Evolutionary conservation across 2,888 invertebrate genomes (phyloP).

Genomic region (Leucoptera coffeella): DNA sequence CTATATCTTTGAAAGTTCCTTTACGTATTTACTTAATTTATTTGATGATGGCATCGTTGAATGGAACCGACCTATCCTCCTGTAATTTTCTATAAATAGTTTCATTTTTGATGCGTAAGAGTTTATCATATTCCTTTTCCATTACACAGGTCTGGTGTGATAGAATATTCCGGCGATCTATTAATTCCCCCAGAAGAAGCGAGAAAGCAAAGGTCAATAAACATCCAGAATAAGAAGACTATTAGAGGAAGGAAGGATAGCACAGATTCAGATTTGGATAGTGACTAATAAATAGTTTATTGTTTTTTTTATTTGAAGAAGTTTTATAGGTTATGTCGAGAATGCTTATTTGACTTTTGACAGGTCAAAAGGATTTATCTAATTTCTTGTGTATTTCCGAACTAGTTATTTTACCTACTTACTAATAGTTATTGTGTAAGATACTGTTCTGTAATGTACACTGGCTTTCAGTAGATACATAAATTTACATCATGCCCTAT

Average conservation of each 20-base stretch:
- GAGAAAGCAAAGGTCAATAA: slow-evolving; percentile 28
- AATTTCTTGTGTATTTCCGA: no score
- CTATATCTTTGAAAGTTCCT: no score
- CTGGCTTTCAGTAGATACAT: no score
- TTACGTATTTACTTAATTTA: no score
- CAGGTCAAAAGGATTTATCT: no score
- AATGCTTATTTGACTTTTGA: no score
- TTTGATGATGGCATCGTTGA: neutral
- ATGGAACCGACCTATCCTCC: neutral
- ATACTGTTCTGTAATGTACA: no score
- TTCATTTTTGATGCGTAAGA: no score
- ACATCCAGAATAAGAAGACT: slow-evolving; percentile 44
- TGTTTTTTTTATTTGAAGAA: no score
- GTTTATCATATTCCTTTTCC: no score
- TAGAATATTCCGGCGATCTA: slow-evolving; percentile 65
- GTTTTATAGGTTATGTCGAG: no score
- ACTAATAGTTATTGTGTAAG: neutral
- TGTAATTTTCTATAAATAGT: neutral
- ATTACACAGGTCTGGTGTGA: slow-evolving; percentile 53
- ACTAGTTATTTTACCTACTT: neutral
- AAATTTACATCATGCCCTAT: no score
- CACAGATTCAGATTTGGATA: slow-evolving; percentile 49
- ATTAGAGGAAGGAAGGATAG: slow-evolving; percentile 38
- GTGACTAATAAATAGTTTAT: slow-evolving; percentile 41
- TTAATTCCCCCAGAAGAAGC: slow-evolving; percentile 54